Base-by-base conservation (phyloP, 2,888 invertebrate genomes). In the Drosophila gaucha region DNA sequence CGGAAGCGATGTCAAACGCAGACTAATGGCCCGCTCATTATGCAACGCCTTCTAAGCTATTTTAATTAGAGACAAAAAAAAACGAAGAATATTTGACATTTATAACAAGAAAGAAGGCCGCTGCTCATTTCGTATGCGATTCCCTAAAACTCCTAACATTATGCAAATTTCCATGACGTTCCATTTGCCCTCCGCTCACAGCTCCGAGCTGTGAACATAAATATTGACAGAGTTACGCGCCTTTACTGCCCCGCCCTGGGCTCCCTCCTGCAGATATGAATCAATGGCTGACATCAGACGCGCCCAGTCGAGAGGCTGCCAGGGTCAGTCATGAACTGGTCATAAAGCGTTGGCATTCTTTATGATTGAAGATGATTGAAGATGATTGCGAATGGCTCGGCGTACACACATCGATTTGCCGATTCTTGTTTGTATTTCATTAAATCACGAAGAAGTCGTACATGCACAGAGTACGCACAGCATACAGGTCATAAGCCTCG, bases 301-400 rank as follows among this genome's bases (percentile, higher is more conserved):
- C 18, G 28, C 14, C 12, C 2, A 31, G 20, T n/a, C 9, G 8
- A 14, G 31, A 8, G 24, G 6, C 5, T 18, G 41, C 18, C 55
- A 44, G 24, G 67, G 41, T 65, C 64, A 55, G 55, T 35, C 60
- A 51, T 47, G 51, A 55, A 52, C n/a, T 36, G 50, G 47, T 28
- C 55, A 44, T 57, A 57, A 58, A 52, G 54, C 20, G 31, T 38
- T 49, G 49, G 58, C 38, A 67, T 73, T 73, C 58, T 26, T 51
- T 60, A 58, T 56, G 73, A 85, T 75, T 69, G 66, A 57, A 52
- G 49, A 69, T 85, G 82, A 80, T 72, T 76, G 74, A 75, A 69
- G 73, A 78, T 64, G 70, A 50, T 57, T 20, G 71, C 58, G 46
- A 54, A 50, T 22, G 22, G 28, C 39, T 54, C 6, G 10, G 52